A percentile compares a stretch with the other conserved stretches of the same genome.
These are phyloP conservation scores for Solenopsis invicta DNA, from an alignment of 1,140 invertebrate species.

Conservation along the genomic window DNA sequence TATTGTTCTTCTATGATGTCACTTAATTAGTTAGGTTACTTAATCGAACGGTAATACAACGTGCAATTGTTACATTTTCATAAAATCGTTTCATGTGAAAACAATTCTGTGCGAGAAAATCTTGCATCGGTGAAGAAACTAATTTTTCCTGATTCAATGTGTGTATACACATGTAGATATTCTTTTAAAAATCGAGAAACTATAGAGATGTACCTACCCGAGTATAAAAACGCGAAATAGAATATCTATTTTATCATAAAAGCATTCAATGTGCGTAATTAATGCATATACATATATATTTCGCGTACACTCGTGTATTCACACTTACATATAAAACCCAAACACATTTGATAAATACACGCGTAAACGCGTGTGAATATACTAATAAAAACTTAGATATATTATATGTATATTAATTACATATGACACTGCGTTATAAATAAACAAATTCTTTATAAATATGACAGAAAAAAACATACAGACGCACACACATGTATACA, in stretches of 20 bases:
- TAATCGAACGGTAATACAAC: background rate
- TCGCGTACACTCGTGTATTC: background rate
- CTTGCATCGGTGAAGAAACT: background rate
- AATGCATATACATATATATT: background rate
- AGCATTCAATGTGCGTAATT: constrained; percentile 21
- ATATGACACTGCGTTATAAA: constrained; percentile 61
- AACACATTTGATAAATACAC: constrained; percentile 6
- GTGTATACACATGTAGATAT: constrained; percentile 20
- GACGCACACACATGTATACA: constrained; percentile 43
- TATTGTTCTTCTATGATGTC: background rate
- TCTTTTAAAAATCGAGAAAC: constrained; percentile 15
- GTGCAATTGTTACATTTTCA: background rate
- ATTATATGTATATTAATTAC: constrained; percentile 37
- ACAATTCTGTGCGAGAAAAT: constrained; percentile 35
- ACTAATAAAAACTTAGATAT: constrained; percentile 56
- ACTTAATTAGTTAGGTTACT: background rate
- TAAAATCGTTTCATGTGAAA: constrained; percentile 8
- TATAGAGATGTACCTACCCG: constrained; percentile 46
- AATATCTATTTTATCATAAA: constrained; percentile 26
- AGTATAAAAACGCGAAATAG: constrained; percentile 22
- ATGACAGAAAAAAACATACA: constrained; percentile 18
- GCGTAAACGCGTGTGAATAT: constrained; percentile 32
- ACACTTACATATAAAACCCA: constrained; percentile 1
- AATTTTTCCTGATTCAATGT: constrained; percentile 27
- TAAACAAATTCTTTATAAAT: constrained; percentile 58